These are phyloP conservation scores for Rhadina sibilatrix DNA, from an alignment of 2,113 vertebrate genomes.

Conservation along the genomic window DNA sequence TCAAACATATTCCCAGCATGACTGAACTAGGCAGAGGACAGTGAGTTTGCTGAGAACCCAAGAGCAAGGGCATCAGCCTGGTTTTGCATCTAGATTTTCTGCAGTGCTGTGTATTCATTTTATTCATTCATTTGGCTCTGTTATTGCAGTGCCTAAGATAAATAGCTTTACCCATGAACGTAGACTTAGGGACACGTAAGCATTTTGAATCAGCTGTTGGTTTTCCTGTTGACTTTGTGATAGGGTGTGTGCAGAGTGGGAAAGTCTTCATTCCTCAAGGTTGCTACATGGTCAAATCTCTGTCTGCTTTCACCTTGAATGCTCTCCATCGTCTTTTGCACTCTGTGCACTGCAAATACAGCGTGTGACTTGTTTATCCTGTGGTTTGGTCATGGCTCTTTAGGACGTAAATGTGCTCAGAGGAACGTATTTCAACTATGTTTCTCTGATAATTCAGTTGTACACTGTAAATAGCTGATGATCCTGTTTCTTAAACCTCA, in stretches of 20 bases:
- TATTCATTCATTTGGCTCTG: neutral
- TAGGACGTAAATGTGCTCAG: conserved; percentile 47
- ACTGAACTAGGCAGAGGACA: neutral
- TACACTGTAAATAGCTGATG: neutral
- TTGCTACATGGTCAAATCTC: neutral
- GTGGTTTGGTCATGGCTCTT: conserved; percentile 25
- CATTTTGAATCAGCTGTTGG: neutral
- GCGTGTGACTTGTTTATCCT: conserved; percentile 12
- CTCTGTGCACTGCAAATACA: neutral
- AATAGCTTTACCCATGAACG: neutral
- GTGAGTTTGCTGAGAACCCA: neutral
- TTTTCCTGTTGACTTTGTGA: conserved; percentile 50
- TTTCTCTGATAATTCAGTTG: conserved; percentile 58
- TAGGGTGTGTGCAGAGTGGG: conserved; percentile 1
- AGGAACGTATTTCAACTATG: conserved; percentile 26
- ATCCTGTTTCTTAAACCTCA: conserved; percentile 47
- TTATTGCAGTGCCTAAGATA: neutral
- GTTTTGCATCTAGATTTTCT: neutral
- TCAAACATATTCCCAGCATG: neutral
- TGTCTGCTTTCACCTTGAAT: conserved; percentile 7
- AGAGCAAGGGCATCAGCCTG: neutral
- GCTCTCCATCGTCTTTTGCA: neutral
- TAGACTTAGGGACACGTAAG: neutral
- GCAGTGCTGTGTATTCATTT: neutral
- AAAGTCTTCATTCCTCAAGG: neutral